Conservation (phyloP, 2,113 vertebrate genomes). For the Oncorhynchus kisutch region DNA sequence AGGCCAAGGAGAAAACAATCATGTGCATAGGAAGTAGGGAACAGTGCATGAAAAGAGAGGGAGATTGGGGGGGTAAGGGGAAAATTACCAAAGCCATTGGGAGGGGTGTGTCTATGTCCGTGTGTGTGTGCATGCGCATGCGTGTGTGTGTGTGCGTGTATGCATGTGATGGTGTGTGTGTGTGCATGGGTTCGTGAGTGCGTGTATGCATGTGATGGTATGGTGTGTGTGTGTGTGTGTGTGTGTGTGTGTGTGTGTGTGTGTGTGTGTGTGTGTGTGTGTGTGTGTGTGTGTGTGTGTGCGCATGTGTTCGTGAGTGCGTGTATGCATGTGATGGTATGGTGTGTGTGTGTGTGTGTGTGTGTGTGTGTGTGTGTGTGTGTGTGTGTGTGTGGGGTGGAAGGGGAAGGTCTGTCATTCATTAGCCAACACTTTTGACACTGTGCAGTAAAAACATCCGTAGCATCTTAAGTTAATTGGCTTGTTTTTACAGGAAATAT, state of each 20-base stretch:
- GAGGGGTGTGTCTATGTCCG: neutral
- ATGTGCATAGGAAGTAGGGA: slow-evolving; percentile 4
- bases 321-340: neutral
- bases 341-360: neutral
- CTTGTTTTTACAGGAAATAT: slow-evolving; percentile 41
- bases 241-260: neutral
- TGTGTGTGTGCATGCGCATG: neutral
- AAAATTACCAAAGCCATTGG: slow-evolving; percentile 27
- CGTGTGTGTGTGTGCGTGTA: neutral
- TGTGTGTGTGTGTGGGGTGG: neutral
- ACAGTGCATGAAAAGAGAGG: neutral
- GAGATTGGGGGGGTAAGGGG: neutral
- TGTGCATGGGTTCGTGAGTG: neutral
- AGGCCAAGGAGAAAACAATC: slow-evolving; percentile 58
- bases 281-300: neutral
- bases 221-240: too few species aligned
- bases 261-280: neutral
- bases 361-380: neutral
- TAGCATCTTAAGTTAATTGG: slow-evolving; percentile 34
- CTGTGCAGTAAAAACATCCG: slow-evolving; percentile 44
- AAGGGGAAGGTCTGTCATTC: slow-evolving; percentile 15
- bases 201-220: neutral
- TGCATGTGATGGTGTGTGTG: neutral
- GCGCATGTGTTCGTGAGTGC: neutral
- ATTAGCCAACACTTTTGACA: slow-evolving; percentile 27